These are phyloP conservation scores for Camponotus vicinus DNA, from an alignment of 1,140 invertebrate genomes.

Conservation along the genomic window DNA sequence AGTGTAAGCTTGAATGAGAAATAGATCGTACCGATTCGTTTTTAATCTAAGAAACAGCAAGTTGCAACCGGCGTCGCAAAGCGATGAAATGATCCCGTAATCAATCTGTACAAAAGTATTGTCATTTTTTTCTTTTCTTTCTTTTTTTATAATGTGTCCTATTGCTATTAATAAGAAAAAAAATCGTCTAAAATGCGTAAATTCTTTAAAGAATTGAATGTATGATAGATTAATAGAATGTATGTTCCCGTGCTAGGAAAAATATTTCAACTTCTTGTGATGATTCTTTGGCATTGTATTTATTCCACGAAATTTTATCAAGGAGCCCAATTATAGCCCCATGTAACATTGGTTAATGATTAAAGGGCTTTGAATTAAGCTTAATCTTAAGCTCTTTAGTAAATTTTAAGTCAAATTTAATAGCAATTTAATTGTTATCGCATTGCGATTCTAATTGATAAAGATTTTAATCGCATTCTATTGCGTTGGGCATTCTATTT, in stretches of 20 bases:
- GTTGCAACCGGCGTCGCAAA: not conserved
- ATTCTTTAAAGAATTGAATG: not conserved
- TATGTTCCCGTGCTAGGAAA: too few species aligned
- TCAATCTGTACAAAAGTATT: not conserved
- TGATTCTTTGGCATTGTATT: not conserved
- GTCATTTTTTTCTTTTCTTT: not conserved
- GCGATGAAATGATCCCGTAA: not conserved
- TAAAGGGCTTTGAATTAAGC: not conserved
- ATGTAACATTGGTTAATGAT: not conserved
- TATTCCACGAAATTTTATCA: conserved; percentile 11
- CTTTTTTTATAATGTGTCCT: not conserved
- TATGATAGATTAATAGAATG: not conserved
- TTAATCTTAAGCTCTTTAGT: not conserved
- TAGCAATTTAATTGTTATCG: conserved; percentile 30
- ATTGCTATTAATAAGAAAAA: not conserved
- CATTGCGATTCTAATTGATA: conserved; percentile 28
- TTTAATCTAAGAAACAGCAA: conserved; percentile 12
- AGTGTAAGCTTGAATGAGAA: not conserved
- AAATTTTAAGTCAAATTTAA: conserved; percentile 37
- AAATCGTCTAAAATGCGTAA: not conserved
- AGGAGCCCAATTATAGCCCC: not conserved
- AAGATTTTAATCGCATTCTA: not conserved
- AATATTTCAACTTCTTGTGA: not conserved
- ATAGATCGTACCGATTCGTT: conserved; percentile 17
- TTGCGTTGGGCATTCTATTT: conserved; percentile 43